Evolutionary conservation across 2,797 vertebrate species (phyloP).

Genomic region (Mormyrops attenuatus): DNA sequence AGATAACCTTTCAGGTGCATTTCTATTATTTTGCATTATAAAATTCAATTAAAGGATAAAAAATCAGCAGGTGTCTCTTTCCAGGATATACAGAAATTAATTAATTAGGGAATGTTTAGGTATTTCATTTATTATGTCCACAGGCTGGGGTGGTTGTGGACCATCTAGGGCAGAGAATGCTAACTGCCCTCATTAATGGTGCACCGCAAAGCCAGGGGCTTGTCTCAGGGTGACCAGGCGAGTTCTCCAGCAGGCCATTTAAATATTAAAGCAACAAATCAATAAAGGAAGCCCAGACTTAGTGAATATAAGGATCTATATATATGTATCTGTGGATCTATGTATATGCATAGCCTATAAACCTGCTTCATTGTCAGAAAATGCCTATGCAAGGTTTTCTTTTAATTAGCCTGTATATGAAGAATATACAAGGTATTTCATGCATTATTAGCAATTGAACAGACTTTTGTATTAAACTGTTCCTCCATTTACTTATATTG

Average conservation of each 20-base stretch:
- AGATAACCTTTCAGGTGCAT: neutral
- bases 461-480: neutral
- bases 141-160: neutral
- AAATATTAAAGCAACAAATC: conserved; percentile 23
- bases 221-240: neutral
- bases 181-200: neutral
- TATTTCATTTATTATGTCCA: neutral
- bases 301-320: neutral
- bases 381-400: neutral
- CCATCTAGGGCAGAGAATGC: neutral
- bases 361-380: neutral
- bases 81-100: neutral
- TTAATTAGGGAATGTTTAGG: neutral
- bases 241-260: conserved; percentile 7
- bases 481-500: neutral
- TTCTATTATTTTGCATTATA: neutral
- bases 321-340: neutral
- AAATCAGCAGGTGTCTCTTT: neutral
- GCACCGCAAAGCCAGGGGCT: neutral
- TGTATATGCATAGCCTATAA: neutral
- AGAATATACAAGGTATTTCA: neutral
- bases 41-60: neutral
- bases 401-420: neutral
- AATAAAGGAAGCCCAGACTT: neutral
- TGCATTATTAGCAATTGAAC: neutral